These are phyloP conservation scores for Sciurus vulgaris DNA, from an alignment of 2,797 vertebrate species.

Conservation along the genomic window DNA sequence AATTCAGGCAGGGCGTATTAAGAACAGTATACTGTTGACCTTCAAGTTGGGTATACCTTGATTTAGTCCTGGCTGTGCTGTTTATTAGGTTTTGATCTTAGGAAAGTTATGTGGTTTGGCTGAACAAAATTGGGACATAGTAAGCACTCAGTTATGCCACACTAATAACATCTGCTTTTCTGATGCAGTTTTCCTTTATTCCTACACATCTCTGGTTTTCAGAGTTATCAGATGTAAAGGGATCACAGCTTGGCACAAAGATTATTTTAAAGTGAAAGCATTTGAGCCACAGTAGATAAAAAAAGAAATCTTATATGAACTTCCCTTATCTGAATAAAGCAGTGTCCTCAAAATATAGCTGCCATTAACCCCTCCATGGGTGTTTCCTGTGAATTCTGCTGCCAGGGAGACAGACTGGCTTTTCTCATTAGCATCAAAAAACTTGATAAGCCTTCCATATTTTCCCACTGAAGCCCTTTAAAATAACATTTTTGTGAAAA, in stretches of 20 bases:
- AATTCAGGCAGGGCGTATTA: neutral
- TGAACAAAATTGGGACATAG: neutral
- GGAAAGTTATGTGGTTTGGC: neutral
- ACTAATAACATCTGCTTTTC: neutral
- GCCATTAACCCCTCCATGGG: neutral
- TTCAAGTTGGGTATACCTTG: neutral
- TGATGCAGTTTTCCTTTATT: neutral
- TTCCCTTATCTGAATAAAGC: constrained; percentile 8
- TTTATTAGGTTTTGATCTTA: constrained; percentile 5
- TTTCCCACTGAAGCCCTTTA: neutral
- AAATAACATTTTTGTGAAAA: neutral
- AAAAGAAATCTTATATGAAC: constrained; percentile 18
- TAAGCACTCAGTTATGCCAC: neutral
- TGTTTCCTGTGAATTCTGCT: constrained; percentile 17
- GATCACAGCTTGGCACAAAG: constrained; percentile 36
- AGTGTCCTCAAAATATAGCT: constrained; percentile 16
- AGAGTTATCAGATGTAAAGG: constrained; percentile 15
- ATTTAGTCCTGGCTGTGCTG: neutral
- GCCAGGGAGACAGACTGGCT: neutral
- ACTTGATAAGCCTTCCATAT: neutral
- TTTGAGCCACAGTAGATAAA: neutral
- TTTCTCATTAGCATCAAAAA: constrained; percentile 33
- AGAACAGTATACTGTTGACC: neutral
- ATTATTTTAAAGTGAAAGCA: constrained; percentile 46
- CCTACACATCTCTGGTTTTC: constrained; percentile 50